Base-by-base conservation (phyloP, 2,888 invertebrate genomes). In the Globia sparganii region DNA sequence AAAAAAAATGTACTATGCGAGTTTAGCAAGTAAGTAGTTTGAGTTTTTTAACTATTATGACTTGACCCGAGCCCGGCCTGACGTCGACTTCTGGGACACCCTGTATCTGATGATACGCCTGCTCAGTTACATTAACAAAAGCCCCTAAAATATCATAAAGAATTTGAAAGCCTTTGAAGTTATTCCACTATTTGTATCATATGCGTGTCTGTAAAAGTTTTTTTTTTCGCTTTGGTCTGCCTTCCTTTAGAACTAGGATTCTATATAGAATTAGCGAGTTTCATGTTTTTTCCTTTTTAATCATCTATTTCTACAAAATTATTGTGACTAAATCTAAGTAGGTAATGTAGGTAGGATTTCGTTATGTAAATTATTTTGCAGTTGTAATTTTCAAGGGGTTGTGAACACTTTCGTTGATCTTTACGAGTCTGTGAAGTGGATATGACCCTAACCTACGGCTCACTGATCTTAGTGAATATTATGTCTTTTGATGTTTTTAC, bases 401-500 rank as follows among this genome's bases (percentile, higher is more conserved):
- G 43, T 25, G 28, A 11, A 67, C 49, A 61, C 40, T 65, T 66
- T 53, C 31, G 53, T 28, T 77, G 71, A 71, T 72, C 82, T 77
- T 77, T 72, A 71, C 67, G 72, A 59, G 72, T 81, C 59, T 76
- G 56, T 80, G 65, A 76, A 76, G 67, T 71, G 77, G 46, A 69
- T 53, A 31, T 15, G 43, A 69, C 59, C 69, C 72, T 43, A 61
- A 31, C 64, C 37, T 37, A 37, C 81, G 65, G 70, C 37, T 82
- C 81, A 81, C 68, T 77, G 83, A 66, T 66, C 65, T 37, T 6
- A n/a, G 68, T 31, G 43, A 77, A 72, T 49, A 65, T 79, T 58
- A 67, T 59, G 15, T 67, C 77, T 76, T 80, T 81, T 80, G 81
- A 81, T 67, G 81, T 77, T 68, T 70, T 62, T 56, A 58, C 61